Percentiles rank a stretch among this genome's conserved stretches.
phyloP scores from a whole-genome alignment of 2,797 vertebrate species.

The Xiphorhynchus erythropygius region DNA sequence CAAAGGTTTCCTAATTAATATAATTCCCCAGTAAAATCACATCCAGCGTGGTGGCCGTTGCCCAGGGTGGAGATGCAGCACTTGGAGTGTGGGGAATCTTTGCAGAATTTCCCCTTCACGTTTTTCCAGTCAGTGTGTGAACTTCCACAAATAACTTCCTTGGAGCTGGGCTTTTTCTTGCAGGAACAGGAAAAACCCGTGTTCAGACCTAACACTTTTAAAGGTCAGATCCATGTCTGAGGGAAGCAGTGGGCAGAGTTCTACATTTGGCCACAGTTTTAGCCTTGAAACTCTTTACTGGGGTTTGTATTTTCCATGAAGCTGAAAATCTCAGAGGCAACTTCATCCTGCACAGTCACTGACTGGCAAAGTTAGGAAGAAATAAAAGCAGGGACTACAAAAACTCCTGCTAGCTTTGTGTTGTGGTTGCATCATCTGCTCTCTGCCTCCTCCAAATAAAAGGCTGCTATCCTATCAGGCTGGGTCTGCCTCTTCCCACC shows the following conservation, averaged over 20 bases:
- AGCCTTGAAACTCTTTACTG: background rate
- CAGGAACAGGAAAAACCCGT: accelerated
- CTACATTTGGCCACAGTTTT: background rate
- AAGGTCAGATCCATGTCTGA: background rate
- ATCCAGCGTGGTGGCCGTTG: background rate
- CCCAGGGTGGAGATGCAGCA: background rate
- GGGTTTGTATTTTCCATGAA: accelerated
- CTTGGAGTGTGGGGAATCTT: background rate
- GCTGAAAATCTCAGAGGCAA: background rate
- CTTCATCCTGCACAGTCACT: background rate
- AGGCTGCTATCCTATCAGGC: accelerated
- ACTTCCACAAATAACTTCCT: background rate
- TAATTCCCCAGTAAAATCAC: too few relatives aligned
- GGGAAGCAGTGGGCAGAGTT: background rate
- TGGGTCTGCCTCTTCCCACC: background rate
- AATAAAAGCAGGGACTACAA: accelerated
- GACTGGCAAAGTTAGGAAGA: background rate
- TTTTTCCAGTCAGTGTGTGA: background rate
- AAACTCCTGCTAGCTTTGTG: background rate
- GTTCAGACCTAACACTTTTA: background rate
- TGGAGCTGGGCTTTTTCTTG: background rate
- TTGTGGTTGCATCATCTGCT: accelerated
- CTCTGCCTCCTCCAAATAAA: background rate
- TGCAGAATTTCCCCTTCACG: too few relatives aligned
- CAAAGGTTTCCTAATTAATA: background rate